These are phyloP conservation scores for Pseudomyrmex concolor DNA, from an alignment of 1,140 invertebrate species.

Conservation along the genomic window DNA sequence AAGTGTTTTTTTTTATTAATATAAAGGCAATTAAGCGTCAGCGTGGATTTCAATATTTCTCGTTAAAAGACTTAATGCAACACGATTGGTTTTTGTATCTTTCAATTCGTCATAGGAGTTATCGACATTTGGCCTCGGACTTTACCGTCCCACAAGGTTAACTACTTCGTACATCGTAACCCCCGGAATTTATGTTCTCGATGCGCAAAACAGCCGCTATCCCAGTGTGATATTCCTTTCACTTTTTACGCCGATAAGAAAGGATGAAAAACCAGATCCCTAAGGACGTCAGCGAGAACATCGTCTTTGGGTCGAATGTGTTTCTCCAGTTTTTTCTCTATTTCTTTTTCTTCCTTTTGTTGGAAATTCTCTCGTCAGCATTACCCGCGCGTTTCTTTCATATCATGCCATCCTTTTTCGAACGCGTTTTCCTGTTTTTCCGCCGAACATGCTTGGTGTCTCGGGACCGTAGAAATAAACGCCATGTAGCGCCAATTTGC, in stretches of 20 bases:
- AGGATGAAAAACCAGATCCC: not conserved
- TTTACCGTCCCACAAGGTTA: constrained; percentile 7
- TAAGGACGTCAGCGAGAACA: constrained; percentile 2
- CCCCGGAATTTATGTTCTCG: constrained; percentile 17
- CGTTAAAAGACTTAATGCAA: not conserved
- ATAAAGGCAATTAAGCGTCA: not conserved
- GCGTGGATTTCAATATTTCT: constrained; percentile 2
- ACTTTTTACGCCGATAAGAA: constrained; percentile 43
- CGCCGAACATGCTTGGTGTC: not conserved
- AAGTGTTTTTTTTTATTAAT: constrained; percentile 4
- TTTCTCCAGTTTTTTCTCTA: constrained; percentile 1
- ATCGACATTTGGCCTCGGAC: not conserved
- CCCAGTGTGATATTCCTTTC: not conserved
- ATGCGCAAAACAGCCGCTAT: constrained; percentile 5
- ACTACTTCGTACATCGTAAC: constrained; percentile 24
- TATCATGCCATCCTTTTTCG: not conserved
- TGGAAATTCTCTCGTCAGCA: constrained; percentile 30
- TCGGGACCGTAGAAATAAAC: constrained; percentile 13
- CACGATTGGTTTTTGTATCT: not conserved
- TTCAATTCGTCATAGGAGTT: not conserved
- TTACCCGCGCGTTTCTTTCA: not conserved
- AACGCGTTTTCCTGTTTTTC: constrained; percentile 17
- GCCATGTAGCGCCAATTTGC: not conserved
- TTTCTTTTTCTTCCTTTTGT: not conserved
- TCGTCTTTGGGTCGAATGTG: not conserved